phyloP scores from a whole-genome alignment of 2,888 invertebrate genomes.

The Drosophila cracens region DNA sequence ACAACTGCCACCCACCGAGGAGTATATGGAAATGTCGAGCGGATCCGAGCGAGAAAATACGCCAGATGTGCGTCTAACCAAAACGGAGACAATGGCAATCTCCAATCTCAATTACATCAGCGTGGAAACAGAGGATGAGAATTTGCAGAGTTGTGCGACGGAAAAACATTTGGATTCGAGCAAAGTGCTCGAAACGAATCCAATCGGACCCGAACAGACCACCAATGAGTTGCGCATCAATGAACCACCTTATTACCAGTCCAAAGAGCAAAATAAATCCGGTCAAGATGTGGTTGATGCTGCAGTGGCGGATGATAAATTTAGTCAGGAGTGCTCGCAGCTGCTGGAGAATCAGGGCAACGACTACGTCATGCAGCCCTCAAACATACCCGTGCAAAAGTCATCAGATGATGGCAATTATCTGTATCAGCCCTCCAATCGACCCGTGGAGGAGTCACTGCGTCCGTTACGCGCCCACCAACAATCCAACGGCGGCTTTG shows the following conservation, averaged over 20 bases:
- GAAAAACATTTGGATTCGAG: constrained; percentile 83
- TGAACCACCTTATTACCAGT: constrained; percentile 84
- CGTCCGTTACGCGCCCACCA: constrained; percentile 66
- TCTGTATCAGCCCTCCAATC: constrained; percentile 84
- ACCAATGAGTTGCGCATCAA: constrained; percentile 84
- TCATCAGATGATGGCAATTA: constrained; percentile 84
- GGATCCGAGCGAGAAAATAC: constrained; percentile 83
- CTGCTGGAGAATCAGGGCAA: constrained; percentile 83
- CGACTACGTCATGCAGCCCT: constrained; percentile 88
- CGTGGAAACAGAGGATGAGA: constrained; percentile 83
- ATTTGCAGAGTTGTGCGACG: constrained; percentile 77
- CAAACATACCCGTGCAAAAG: constrained; percentile 87
- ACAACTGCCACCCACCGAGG: constrained; percentile 84
- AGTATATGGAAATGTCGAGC: constrained; percentile 85
- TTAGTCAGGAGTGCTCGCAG: constrained; percentile 85
- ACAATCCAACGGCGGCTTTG: constrained; percentile 60
- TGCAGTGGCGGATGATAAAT: constrained; percentile 77
- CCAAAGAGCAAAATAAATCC: constrained; percentile 82
- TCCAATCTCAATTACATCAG: constrained; percentile 85
- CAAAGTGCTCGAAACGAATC: constrained; percentile 72
- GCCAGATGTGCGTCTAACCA: constrained; percentile 69
- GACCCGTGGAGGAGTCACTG: constrained; percentile 80
- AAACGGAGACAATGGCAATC: constrained; percentile 82
- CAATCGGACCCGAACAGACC: constrained; percentile 77
- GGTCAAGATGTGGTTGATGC: constrained; percentile 74